Evolutionary conservation across 2,797 vertebrate species (phyloP).

Genomic region (Tapirus indicus): DNA sequence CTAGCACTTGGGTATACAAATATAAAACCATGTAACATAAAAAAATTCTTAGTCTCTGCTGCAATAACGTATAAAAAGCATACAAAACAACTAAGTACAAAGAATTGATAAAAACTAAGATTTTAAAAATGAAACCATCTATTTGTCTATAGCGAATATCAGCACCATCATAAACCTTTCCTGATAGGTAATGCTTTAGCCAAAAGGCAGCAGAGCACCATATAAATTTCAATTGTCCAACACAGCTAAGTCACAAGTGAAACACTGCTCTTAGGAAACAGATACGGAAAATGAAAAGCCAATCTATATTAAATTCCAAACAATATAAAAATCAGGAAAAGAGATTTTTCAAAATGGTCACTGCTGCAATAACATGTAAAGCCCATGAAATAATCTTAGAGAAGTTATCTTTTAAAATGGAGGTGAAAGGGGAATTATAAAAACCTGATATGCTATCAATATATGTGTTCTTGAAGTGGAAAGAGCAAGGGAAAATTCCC

Average conservation of each 20-base stretch:
- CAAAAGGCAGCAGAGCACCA: background rate
- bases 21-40: background rate
- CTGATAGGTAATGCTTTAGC: background rate
- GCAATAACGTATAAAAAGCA: constrained; percentile 19
- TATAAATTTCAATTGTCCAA: constrained; percentile 65
- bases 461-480: background rate
- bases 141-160: background rate
- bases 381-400: constrained; percentile 48
- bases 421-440: background rate
- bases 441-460: background rate
- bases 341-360: constrained; percentile 45
- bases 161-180: background rate
- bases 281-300: constrained; percentile 7
- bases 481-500: background rate
- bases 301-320: constrained; percentile 59
- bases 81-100: constrained; percentile 1
- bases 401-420: background rate
- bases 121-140: constrained; percentile 28
- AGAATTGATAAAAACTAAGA: background rate
- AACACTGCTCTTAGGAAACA: constrained; percentile 70
- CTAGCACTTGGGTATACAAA: background rate
- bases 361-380: constrained; percentile 68
- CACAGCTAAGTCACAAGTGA: constrained; percentile 79
- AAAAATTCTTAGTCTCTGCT: background rate
- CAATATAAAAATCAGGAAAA: constrained; percentile 63